Percentiles rank a stretch among this genome's conserved stretches.
Evolutionary conservation across 1,140 invertebrate genomes (phyloP).

Genomic region (Pachypeltis micranthus): DNA sequence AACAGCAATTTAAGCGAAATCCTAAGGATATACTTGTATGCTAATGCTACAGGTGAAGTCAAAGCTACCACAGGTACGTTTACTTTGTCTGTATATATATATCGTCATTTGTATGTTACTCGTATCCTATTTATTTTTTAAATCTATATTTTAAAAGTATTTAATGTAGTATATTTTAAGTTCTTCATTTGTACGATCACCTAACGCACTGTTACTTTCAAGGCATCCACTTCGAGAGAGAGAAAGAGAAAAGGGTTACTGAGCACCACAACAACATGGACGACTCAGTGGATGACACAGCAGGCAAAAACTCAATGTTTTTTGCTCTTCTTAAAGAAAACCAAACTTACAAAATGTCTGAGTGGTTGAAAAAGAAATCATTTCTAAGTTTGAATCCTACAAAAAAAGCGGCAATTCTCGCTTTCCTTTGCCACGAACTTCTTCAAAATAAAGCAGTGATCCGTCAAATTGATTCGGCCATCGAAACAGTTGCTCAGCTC

Average conservation of each 20-base stretch:
- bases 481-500: constrained; percentile 61
- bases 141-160: no score
- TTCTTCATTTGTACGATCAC: not conserved
- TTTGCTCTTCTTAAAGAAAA: constrained; percentile 64
- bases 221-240: constrained; percentile 60
- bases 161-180: not conserved
- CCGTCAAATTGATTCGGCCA: constrained; percentile 60
- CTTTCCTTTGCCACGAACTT: constrained; percentile 86
- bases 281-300: constrained; percentile 43
- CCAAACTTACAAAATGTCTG: constrained; percentile 58
- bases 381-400: constrained; percentile 77
- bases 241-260: constrained; percentile 58
- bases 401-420: constrained; percentile 74
- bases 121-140: not conserved
- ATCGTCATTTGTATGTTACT: not conserved
- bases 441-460: constrained; percentile 81
- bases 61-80: constrained; percentile 58
- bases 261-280: constrained; percentile 66
- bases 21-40: constrained; percentile 75
- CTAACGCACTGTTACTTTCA: not conserved
- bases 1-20: constrained; percentile 86
- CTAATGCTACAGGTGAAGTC: constrained; percentile 72
- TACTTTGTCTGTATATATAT: not conserved
- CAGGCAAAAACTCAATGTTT: constrained; percentile 61
- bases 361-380: constrained; percentile 62